Base-by-base conservation (phyloP, 2,113 vertebrate species). In the Serinus canaria region DNA sequence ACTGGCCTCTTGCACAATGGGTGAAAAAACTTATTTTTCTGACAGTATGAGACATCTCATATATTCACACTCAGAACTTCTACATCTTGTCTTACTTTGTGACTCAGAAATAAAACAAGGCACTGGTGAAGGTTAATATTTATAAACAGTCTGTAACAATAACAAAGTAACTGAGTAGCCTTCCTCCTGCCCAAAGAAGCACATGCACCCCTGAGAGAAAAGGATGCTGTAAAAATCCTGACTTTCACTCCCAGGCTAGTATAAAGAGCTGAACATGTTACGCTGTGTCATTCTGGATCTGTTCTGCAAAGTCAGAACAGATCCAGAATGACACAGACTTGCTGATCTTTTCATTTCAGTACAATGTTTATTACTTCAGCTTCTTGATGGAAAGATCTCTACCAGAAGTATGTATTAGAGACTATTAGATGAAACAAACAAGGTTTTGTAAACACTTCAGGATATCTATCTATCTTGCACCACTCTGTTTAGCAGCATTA, bases 401-500 rank as follows among this genome's bases (percentile, higher is more conserved):
- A 30, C 43, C 35, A n/a, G 9, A 7, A 10, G n/a, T 33, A 46
- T 18, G 53, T 58, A 69, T 88, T 90, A 91, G 20, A 87, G 46
- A 92, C 67, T 77, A 85, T 24, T 73, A 41, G 49, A 89, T 92
- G 85, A 91, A 95, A 56, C 19, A 91, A 87, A 75, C n/a, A 62
- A 17, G 5, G 21, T 58, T 73, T 73, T 39, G 37, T 76, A 76
- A 79, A 85, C 33, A 83, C 80, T 77, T 67, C 78, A 92, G 62
- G 37, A 39, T 67, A 74, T 9, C 28, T 80, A 72, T 31, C 22
- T 85, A 24, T 74, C 67, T 63, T 67, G 67, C 46, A 74, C 11
- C 66, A 77, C 44, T 11, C 67, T 63, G 33, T 66, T 91, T 25
- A 95, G 78, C 59, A 66, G 82, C 75, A 83, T 66, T 52, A 70